Percentiles rank a stretch among this genome's conserved stretches.
Conservation (phyloP, 1,140 invertebrate genomes). For the Oryzaephilus surinamensis region DNA sequence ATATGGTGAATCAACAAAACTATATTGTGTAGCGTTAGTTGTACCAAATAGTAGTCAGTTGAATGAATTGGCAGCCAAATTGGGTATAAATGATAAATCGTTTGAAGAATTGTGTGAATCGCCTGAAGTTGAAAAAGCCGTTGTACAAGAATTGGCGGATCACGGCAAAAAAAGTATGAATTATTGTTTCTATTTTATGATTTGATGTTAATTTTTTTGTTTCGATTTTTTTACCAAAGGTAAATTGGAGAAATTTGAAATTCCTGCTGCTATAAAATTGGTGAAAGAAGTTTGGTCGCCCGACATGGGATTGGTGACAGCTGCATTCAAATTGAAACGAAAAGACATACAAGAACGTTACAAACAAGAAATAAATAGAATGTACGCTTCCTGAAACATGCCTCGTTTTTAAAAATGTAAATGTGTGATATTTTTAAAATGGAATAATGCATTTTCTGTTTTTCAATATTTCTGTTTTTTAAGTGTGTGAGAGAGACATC, state of each 20-base stretch:
- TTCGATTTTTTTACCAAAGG: constrained; percentile 42
- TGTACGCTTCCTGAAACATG: constrained; percentile 78
- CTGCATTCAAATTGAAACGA: constrained; percentile 93
- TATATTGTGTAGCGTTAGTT: constrained; percentile 81
- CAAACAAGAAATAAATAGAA: constrained; percentile 77
- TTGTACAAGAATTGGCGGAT: constrained; percentile 65
- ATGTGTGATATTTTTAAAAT: constrained; percentile 14
- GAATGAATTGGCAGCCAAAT: constrained; percentile 52
- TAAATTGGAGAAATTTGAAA: constrained; percentile 80
- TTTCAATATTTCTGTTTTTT: no score
- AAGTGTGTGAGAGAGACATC: no score
- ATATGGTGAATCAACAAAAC: constrained; percentile 77
- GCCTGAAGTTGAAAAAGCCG: constrained; percentile 60
- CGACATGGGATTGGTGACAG: constrained; percentile 92
- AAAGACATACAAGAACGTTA: constrained; percentile 92
- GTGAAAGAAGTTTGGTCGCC: constrained; percentile 90
- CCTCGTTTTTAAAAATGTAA: constrained; percentile 9
- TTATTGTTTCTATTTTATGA: constrained; percentile 4
- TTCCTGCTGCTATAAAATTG: constrained; percentile 83
- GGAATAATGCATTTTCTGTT: no score
- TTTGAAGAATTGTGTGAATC: constrained; percentile 69
- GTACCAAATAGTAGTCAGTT: constrained; percentile 73
- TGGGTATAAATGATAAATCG: constrained; percentile 46
- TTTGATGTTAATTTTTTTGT: background rate
- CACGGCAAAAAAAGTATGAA: constrained; percentile 73